A percentile compares a stretch with the other conserved stretches of the same genome.
Evolutionary conservation across 2,113 vertebrate species (phyloP).

Genomic region (Chlamydotis undulata): DNA sequence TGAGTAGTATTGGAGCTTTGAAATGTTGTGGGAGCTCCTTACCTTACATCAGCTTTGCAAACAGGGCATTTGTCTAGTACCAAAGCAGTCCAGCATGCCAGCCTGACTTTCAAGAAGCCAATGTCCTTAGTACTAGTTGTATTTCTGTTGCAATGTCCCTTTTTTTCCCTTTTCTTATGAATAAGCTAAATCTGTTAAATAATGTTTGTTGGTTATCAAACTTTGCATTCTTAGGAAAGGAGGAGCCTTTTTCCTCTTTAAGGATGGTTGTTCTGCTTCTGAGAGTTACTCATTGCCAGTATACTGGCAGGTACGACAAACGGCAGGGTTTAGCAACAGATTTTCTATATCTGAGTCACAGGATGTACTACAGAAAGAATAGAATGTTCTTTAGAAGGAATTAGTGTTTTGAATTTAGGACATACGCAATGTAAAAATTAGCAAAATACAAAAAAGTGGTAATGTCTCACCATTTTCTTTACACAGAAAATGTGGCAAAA

Average conservation of each 20-base stretch:
- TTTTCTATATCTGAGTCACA: conserved; percentile 30
- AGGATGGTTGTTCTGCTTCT: neutral
- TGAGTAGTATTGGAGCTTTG: neutral
- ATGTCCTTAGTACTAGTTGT: neutral
- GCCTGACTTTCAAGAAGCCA: neutral
- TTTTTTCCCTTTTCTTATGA: neutral
- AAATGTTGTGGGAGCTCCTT: neutral
- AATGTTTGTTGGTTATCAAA: neutral
- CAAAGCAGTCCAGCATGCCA: neutral
- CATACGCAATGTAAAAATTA: neutral
- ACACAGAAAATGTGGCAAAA: neutral
- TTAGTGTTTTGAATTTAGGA: neutral
- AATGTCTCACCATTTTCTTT: neutral
- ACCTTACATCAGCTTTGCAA: neutral
- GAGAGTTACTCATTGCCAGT: conserved; percentile 14
- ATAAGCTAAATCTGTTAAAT: neutral
- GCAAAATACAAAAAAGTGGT: neutral
- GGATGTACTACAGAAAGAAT: neutral
- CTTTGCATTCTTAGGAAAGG: neutral
- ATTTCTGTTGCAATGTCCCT: neutral
- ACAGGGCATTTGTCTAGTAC: neutral
- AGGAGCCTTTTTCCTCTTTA: neutral
- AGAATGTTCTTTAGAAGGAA: neutral
- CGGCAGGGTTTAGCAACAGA: neutral
- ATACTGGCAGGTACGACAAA: neutral